Conservation (phyloP, 2,797 vertebrate species). For the Pogoniulus pusillus region DNA sequence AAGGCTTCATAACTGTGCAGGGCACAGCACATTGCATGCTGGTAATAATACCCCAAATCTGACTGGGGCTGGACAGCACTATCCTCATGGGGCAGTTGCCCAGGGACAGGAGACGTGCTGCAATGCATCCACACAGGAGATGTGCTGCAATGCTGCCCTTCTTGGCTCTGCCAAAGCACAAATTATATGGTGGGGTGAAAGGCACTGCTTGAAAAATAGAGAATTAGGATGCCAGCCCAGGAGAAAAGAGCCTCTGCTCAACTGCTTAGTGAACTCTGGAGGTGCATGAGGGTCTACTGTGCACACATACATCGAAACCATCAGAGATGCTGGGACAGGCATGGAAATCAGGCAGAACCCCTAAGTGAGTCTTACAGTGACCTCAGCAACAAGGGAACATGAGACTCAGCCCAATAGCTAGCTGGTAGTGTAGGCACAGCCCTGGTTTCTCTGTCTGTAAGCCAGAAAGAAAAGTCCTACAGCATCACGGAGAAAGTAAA, state of each 20-base stretch:
- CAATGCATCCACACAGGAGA: not conserved
- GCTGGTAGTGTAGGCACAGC: not conserved
- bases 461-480: not conserved
- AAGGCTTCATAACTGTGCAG: fast-evolving
- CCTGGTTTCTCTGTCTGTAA: not conserved
- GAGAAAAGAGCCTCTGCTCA: not conserved
- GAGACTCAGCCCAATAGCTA: not conserved
- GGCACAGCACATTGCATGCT: fast-evolving
- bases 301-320: not conserved
- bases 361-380: not conserved
- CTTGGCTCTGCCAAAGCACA: not conserved
- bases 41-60: not conserved
- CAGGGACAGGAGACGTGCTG: not conserved
- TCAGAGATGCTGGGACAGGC: not conserved
- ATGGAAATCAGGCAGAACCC: not conserved
- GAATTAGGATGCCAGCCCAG: not conserved
- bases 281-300: not conserved
- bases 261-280: not conserved
- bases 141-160: not conserved
- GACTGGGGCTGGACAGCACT: not conserved
- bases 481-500: fast-evolving
- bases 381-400: not conserved
- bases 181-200: fast-evolving
- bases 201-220: not conserved
- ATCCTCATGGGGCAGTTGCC: not conserved